phyloP scores from a whole-genome alignment of 1,140 invertebrate genomes.

The Nixonia krombeini region DNA sequence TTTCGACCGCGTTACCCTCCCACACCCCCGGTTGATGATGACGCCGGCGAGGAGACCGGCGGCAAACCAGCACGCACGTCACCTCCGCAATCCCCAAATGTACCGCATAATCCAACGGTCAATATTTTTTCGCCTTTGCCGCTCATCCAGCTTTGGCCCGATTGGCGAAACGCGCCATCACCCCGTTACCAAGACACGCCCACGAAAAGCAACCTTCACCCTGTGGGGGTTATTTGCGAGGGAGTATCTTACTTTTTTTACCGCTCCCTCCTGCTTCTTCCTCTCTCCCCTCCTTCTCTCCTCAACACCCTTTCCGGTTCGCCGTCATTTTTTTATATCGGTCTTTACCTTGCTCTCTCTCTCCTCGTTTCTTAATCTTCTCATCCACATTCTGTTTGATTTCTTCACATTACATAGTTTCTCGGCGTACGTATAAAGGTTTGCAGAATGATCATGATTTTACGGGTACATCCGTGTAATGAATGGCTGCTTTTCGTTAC shows the following conservation, averaged over 20 bases:
- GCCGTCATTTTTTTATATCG: slow-evolving; percentile 16
- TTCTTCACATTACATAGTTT: background rate
- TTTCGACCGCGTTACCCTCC: slow-evolving; percentile 56
- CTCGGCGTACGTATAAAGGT: too few relatives aligned
- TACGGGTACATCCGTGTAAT: too few relatives aligned
- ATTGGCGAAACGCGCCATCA: slow-evolving; percentile 58
- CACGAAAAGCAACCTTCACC: slow-evolving; percentile 32
- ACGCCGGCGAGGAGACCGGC: slow-evolving; percentile 49
- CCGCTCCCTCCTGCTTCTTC: slow-evolving; percentile 30
- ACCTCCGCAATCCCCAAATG: slow-evolving; percentile 70
- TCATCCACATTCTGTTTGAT: slow-evolving; percentile 9
- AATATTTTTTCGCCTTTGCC: slow-evolving; percentile 69
- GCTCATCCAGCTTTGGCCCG: slow-evolving; percentile 42
- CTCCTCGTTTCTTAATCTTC: slow-evolving; percentile 24
- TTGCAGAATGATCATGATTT: too few relatives aligned
- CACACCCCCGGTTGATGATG: slow-evolving; percentile 45
- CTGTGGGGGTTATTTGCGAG: slow-evolving; percentile 63
- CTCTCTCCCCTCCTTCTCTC: slow-evolving; percentile 24
- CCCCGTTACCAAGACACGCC: slow-evolving; percentile 56
- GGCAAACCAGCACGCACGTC: slow-evolving; percentile 56
- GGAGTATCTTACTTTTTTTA: slow-evolving; percentile 64
- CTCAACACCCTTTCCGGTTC: slow-evolving; percentile 7
- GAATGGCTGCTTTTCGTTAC: too few relatives aligned
- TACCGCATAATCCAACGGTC: slow-evolving; percentile 70
- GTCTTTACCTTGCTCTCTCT: slow-evolving; percentile 8